phyloP scores from a whole-genome alignment of 2,113 vertebrate species.

The Eupsittula cactorum region DNA sequence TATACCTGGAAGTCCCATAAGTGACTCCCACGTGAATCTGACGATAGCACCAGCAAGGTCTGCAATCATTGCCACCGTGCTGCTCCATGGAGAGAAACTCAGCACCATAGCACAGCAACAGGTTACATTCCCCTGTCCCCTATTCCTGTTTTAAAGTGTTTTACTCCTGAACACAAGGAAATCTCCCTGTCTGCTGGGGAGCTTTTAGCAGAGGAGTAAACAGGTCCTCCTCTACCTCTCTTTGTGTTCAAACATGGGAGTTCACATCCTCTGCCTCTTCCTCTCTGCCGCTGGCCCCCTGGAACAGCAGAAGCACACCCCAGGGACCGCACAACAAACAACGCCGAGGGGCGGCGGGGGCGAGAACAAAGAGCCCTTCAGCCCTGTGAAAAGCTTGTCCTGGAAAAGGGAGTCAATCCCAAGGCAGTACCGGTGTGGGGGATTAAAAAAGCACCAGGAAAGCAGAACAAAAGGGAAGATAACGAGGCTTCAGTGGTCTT shows the following conservation, averaged over 20 bases:
- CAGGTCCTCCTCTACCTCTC: background rate
- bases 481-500: background rate
- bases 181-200: background rate
- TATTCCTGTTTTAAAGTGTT: background rate
- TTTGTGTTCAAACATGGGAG: conserved; percentile 28
- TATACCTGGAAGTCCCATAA: background rate
- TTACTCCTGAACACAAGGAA: background rate
- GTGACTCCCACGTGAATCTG: background rate
- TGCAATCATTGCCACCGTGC: accelerated
- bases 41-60: background rate
- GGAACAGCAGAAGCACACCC: conserved; percentile 59
- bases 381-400: conserved; percentile 44
- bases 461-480: conserved; percentile 8
- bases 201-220: background rate
- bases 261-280: conserved; percentile 69
- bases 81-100: background rate
- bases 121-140: background rate
- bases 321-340: conserved; percentile 48
- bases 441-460: conserved; percentile 57
- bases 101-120: background rate
- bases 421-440: conserved; percentile 30
- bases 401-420: conserved; percentile 67
- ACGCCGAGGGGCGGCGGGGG: conserved; percentile 5
- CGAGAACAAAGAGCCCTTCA: conserved; percentile 59
- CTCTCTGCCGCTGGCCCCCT: conserved; percentile 32